Conservation (phyloP, 2,797 vertebrate species). For the Pogoniulus pusillus region DNA sequence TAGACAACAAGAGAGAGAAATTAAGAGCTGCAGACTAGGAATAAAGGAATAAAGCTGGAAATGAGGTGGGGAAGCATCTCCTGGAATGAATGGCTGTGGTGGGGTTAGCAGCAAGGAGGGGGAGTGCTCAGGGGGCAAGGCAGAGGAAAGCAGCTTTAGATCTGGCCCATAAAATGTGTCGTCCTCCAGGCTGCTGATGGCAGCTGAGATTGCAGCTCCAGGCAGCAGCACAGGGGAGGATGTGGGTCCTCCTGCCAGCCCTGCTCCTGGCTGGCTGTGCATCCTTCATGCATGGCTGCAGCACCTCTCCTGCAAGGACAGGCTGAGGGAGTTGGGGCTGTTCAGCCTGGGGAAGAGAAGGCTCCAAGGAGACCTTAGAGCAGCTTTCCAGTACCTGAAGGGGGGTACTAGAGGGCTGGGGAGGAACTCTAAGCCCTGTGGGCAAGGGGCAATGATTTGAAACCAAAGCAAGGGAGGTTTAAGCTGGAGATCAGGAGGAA, state of each 20-base stretch:
- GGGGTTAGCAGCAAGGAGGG: background rate
- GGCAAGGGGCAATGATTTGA: too few species aligned
- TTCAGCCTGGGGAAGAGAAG: too few species aligned
- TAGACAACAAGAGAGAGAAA: conserved; percentile 4
- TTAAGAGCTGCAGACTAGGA: background rate
- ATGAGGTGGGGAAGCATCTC: background rate
- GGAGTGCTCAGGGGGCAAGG: fast-evolving
- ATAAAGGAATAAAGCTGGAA: background rate
- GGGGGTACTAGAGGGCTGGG: too few species aligned
- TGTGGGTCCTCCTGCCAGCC: background rate
- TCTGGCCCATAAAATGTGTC: background rate
- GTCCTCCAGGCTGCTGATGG: fast-evolving
- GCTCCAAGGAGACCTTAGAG: too few species aligned
- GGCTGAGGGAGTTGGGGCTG: too few species aligned
- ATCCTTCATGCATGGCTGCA: background rate
- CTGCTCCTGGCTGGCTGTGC: background rate
- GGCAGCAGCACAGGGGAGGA: background rate
- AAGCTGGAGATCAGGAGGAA: too few species aligned
- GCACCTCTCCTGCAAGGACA: too few species aligned
- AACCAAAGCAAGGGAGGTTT: too few species aligned
- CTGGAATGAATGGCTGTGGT: background rate
- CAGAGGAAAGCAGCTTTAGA: background rate
- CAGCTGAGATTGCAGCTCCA: background rate
- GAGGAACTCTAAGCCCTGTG: too few species aligned
- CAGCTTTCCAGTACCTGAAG: too few species aligned